Conservation (phyloP, 64 coral and sea anemone genomes). For the Stichodactyla helianthus region DNA sequence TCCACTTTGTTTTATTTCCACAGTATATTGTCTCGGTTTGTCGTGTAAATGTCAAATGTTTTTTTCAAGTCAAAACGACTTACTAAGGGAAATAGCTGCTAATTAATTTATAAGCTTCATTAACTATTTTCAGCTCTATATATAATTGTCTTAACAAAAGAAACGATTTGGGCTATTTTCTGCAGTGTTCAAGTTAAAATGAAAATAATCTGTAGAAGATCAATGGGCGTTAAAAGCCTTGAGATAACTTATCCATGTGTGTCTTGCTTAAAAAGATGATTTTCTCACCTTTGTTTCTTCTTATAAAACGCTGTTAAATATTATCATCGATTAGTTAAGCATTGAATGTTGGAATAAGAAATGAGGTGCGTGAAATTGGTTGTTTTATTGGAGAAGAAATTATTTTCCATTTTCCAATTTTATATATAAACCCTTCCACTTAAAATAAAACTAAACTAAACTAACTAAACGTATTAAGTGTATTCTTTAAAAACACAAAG, state of each 20-base stretch:
- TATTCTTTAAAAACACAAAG: not conserved
- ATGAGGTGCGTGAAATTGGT: not conserved
- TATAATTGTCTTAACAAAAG: not conserved
- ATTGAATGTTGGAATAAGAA: not conserved
- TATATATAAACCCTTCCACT: too few species aligned
- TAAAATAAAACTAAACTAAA: too few species aligned
- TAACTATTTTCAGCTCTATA: not conserved
- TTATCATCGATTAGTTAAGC: not conserved
- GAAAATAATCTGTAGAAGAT: not conserved
- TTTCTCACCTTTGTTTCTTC: not conserved
- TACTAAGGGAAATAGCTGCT: not conserved
- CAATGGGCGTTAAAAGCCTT: not conserved
- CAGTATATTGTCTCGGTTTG: not conserved
- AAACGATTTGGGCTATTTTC: not conserved
- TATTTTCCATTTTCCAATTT: not conserved
- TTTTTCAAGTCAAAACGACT: not conserved
- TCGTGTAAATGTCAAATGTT: not conserved
- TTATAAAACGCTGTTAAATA: not conserved
- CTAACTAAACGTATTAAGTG: not conserved
- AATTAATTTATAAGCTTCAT: slow-evolving; percentile 16
- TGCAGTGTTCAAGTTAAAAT: not conserved
- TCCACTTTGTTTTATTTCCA: not conserved
- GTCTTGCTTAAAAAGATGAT: not conserved
- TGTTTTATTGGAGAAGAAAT: not conserved
- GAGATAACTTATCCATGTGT: not conserved